Evolutionary conservation across 2,113 vertebrate genomes (phyloP).

Genomic region (Azemiops feae): DNA sequence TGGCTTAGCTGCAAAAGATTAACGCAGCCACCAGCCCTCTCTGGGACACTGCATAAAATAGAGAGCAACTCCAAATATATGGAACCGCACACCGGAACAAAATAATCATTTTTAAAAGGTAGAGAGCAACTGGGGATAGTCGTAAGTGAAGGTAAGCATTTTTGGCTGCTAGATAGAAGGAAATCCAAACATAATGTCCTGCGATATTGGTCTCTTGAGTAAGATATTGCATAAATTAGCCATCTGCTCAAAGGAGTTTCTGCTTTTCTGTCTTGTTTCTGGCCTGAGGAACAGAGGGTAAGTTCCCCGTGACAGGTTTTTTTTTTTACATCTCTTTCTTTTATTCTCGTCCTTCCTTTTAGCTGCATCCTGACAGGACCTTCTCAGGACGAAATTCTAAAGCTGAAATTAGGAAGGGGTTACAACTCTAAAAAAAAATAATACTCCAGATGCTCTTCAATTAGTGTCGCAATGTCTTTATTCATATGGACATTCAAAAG

Average conservation of each 20-base stretch:
- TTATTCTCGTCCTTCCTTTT: not conserved
- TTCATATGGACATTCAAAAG: not conserved
- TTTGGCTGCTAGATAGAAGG: not conserved
- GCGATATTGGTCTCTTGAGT: not conserved
- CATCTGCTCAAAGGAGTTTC: not conserved
- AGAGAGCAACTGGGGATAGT: not conserved
- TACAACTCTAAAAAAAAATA: not conserved
- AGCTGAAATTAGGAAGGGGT: not conserved
- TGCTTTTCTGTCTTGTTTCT: not conserved
- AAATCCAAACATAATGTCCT: not conserved
- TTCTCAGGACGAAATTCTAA: not conserved
- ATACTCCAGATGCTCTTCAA: not conserved
- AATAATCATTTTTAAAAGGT: not conserved
- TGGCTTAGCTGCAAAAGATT: not conserved
- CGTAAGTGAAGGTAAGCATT: not conserved
- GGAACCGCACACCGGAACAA: not conserved
- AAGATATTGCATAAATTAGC: not conserved
- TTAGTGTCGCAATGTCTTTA: not conserved
- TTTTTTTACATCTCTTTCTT: not conserved
- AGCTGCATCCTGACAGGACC: not conserved
- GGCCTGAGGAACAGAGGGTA: not conserved
- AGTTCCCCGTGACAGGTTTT: not conserved
- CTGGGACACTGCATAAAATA: not conserved
- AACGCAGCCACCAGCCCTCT: not conserved
- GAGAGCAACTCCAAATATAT: not conserved